Evolutionary conservation across 35 echinoderm and acorn worm genomes (phyloP), one percentile per base, ranked within the genome.

Genomic region (Acanthaster planci): DNA sequence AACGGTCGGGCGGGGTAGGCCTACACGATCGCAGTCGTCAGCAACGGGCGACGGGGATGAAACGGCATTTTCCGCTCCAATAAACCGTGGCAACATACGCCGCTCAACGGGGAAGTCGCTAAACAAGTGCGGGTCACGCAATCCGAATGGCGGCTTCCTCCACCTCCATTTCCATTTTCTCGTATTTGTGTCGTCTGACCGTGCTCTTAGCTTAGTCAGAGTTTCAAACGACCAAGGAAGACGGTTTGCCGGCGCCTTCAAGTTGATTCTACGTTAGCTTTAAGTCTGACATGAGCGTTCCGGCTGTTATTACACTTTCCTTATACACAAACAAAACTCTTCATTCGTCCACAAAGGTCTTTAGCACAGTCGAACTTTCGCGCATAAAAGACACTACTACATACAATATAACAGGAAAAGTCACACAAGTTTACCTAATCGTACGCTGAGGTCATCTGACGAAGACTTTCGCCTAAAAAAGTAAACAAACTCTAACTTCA

Each of bases 31-130:
- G 12, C 8, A 9, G 64, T 30, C 23, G 23, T 72, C 64, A 26
- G 22, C 23, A 72, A 34, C 34, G 15, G 29, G 3, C 22, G 21
- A 1, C 22, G 64, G 23, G 29, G 64, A 72, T 72, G 64, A 72
- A 72, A 72, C 64, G 22, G 22, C 30, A 23, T 72, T 30, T 72
- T 72, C 64, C 64, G 64, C 64, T 72, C 64, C 64, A 72, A 72
- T 72, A 72, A 72, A 72, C 64, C 64, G 64, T 34, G 26, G 64
- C 64, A 9, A 72, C 64, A 72, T 31, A 72, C 18, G 34, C n/a
- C 14, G 30, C 30, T 67, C 34, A 72, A 29, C 26, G 23, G 23
- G 64, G 34, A 34, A 72, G 34, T 72, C 64, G 18, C 64, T 72
- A 26, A 72, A 21, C 64, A 27, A 19, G 64, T 8, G 23, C 29